Percentiles rank a stretch among this genome's conserved stretches.
Conservation (phyloP, 2,797 vertebrate species). For the Leontopithecus rosalia region DNA sequence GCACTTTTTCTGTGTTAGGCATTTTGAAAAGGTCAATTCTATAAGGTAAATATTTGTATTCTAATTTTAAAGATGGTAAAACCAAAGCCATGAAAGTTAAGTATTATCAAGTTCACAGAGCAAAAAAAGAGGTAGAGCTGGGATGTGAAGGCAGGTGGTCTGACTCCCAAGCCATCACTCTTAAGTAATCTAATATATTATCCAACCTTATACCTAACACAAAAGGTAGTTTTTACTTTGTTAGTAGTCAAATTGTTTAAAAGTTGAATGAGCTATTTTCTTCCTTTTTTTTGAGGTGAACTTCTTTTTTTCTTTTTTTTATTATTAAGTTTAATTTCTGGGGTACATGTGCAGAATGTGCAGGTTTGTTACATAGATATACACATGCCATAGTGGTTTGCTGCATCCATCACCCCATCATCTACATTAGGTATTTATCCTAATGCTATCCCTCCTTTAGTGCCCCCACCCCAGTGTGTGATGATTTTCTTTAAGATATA, state of each 20-base stretch:
- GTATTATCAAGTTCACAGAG: background rate
- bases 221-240: background rate
- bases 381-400: no score
- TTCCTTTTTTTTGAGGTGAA: background rate
- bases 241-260: background rate
- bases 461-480: no score
- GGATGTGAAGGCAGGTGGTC: background rate
- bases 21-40: background rate
- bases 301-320: no score
- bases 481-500: background rate
- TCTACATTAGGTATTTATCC: no score
- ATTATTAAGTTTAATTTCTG: no score
- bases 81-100: background rate
- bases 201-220: background rate
- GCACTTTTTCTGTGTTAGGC: background rate
- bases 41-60: background rate
- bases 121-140: background rate
- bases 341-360: no score
- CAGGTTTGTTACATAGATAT: no score
- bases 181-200: background rate
- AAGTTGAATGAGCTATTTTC: background rate
- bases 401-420: no score
- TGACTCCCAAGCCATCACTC: background rate
- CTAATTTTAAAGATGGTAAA: conserved; percentile 16
- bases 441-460: no score